phyloP scores from a whole-genome alignment of 2,797 vertebrate species.

The Spondyliosoma cantharus region DNA sequence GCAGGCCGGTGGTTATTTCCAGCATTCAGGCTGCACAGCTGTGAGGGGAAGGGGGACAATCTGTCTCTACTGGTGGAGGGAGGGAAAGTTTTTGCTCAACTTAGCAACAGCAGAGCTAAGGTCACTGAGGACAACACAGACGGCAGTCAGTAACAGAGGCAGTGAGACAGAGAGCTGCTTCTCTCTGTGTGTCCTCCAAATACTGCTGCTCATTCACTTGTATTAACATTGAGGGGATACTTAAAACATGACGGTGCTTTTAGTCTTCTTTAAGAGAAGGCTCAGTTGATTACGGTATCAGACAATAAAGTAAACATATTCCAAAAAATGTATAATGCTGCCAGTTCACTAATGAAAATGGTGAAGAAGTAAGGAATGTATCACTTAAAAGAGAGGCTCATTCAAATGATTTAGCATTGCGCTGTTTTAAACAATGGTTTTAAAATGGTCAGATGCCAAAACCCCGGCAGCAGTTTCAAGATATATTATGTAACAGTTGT shows the following conservation, averaged over 20 bases:
- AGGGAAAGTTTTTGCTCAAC: conserved; percentile 72
- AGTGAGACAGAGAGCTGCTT: conserved; percentile 27
- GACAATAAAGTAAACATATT: too few species aligned
- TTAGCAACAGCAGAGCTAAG: conserved; percentile 71
- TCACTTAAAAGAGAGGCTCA: too few species aligned
- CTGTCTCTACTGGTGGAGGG: conserved; percentile 73
- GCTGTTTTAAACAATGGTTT: too few species aligned
- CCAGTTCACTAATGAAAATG: too few species aligned
- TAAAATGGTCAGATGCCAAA: too few species aligned
- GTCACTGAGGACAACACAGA: conserved; percentile 72
- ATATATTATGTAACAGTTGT: too few species aligned
- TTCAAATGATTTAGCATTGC: too few species aligned
- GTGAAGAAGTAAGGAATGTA: too few species aligned
- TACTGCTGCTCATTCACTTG: background rate
- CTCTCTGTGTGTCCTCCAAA: background rate
- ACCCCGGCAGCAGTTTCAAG: too few species aligned
- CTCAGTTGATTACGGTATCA: too few species aligned
- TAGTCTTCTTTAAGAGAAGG: too few species aligned
- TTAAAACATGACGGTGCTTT: background rate
- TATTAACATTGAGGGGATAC: background rate
- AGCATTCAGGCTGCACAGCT: conserved; percentile 56
- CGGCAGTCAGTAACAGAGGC: conserved; percentile 32
- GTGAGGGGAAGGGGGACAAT: conserved; percentile 70
- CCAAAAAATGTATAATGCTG: too few species aligned
- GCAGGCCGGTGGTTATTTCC: conserved; percentile 81